Evolutionary conservation across 1,140 invertebrate species (phyloP).

Genomic region (Bombus pascuorum): DNA sequence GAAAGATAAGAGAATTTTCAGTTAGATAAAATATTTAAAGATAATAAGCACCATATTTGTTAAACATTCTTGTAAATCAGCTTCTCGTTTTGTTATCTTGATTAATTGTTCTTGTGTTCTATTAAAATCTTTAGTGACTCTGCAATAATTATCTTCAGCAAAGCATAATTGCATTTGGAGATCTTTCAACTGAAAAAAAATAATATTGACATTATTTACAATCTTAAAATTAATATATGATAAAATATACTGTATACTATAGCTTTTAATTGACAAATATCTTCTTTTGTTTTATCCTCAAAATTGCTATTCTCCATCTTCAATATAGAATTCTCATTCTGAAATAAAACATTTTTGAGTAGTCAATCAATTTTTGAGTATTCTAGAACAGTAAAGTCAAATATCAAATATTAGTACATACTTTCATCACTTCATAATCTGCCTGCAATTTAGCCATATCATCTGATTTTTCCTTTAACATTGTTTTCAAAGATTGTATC

Average conservation of each 20-base stretch:
- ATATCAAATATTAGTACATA: conserved; percentile 38
- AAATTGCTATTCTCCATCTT: conserved; percentile 63
- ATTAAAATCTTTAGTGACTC: conserved; percentile 63
- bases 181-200: conserved; percentile 62
- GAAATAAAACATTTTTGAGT: conserved; percentile 38
- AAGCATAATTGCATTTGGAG: conserved; percentile 60
- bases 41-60: conserved; percentile 61
- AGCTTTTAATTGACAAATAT: conserved; percentile 67
- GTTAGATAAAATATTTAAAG: not conserved
- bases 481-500: conserved; percentile 67
- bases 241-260: conserved; percentile 58
- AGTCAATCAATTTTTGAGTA: not conserved
- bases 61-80: conserved; percentile 64
- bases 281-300: conserved; percentile 67
- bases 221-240: not conserved
- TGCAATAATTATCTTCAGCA: conserved; percentile 65
- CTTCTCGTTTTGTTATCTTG: conserved; percentile 61
- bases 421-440: conserved; percentile 74
- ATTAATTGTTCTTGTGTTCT: conserved; percentile 67
- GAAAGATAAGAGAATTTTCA: conserved; percentile 16
- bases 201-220: not conserved
- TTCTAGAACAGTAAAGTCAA: not conserved
- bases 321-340: conserved; percentile 76
- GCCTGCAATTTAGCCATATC: conserved; percentile 69
- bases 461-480: conserved; percentile 70